Base-by-base conservation (phyloP, 2,797 vertebrate genomes). In the Paedocypris micromegethes region DNA sequence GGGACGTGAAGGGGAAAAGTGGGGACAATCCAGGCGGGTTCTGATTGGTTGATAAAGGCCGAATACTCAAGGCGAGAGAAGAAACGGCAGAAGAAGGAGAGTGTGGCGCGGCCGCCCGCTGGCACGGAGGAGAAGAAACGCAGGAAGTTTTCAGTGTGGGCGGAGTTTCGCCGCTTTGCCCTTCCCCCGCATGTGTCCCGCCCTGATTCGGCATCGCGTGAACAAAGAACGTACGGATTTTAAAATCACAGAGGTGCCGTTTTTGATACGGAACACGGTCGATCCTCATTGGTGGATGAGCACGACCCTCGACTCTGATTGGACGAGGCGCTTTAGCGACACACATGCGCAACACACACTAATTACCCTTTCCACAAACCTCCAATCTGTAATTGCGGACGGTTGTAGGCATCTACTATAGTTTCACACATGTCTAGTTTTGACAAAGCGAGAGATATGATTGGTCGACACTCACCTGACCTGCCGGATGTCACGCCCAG, bases 251-350 rank as follows among this genome's bases (percentile, higher is more conserved):
- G 8, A 56, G 68, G 77, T 55, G 66, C 61, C 56, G 64, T 23
- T 78, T 82, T 78, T 79, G 76, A 79, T 77, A 75, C 47, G 9
- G 9, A 58, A 67, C 38, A 65, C 65, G 68, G 64, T 59, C 4
- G 47, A 57, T 50, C 39, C 68, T 60, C 51, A 79, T 83, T 81
- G 70, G 81, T 45, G 72, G 5, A 42, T 49, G 53, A 23, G 53
- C 40, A 50, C 41, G 47, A 47, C 48, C 38, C 50, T 56, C n/a
- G 44, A 40, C 2, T 1, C 68, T 69, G 75, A 79, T 81, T 74
- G 75, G 75, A 43, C 23, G 61, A 54, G 4, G 44, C 8, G 7
- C 57, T 62, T 60, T 50, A 67, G 64, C 61, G 59, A 73, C 48
- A 67, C 58, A n/a, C 43, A 49, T 50, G 65, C 72, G 48, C 65